phyloP scores from a whole-genome alignment of 2,797 vertebrate species.

The Pitangus sulphuratus region DNA sequence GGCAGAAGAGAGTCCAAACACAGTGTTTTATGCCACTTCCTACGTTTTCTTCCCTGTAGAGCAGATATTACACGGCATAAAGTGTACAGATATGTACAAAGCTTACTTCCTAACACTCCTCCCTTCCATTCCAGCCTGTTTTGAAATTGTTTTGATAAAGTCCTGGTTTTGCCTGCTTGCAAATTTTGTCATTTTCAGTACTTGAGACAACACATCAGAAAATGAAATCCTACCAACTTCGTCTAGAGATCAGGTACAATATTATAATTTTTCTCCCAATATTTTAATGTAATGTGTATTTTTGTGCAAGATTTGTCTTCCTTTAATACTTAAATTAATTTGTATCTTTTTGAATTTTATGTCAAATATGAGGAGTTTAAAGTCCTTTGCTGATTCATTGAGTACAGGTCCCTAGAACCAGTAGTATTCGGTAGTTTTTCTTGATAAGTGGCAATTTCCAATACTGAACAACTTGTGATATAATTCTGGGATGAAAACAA shows the following conservation, averaged over 20 bases:
- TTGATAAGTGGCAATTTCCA: neutral
- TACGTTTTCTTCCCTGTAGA: neutral
- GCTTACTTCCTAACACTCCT: neutral
- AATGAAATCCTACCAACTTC: neutral
- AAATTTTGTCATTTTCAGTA: neutral
- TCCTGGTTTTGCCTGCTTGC: neutral
- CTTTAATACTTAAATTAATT: neutral
- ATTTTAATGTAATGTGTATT: neutral
- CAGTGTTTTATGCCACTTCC: neutral
- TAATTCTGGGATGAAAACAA: neutral
- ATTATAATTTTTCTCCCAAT: neutral
- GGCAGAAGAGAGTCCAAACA: neutral
- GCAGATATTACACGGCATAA: neutral
- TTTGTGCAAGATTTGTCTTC: neutral
- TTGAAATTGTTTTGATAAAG: conserved; percentile 32
- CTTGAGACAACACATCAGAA: neutral
- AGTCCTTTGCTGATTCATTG: neutral
- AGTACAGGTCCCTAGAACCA: neutral
- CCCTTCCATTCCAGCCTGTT: conserved; percentile 2
- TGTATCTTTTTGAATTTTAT: neutral
- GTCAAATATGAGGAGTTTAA: neutral
- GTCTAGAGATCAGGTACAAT: neutral
- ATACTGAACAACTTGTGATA: neutral
- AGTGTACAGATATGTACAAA: neutral
- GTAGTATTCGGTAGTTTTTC: neutral